Base-by-base conservation (phyloP, 2,113 vertebrate species). In the Felis catus region DNA sequence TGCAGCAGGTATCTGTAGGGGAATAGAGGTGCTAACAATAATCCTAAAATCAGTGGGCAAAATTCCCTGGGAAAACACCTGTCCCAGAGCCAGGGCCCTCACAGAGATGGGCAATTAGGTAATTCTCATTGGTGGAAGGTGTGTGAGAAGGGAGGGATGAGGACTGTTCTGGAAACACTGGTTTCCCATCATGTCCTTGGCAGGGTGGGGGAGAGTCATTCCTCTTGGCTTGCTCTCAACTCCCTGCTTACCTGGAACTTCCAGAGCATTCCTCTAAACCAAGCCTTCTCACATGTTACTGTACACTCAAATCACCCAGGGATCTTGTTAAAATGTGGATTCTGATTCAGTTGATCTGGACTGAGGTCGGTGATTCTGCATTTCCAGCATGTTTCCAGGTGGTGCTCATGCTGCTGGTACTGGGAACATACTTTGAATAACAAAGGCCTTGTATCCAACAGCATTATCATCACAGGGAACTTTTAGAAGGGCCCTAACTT, bases 71-170 rank as follows among this genome's bases (percentile, higher is more conserved):
- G 41, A 83, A 93, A 91, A 33, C 2, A 61, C 82, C 41, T 55
- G 7, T 73, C 12, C 53, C 39, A 3, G 29, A 16, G 1, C 25
- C 83, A 39, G 27, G 31, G 39, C 19, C 29, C 80, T 58, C 41
- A 5, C 12, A 23, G 27, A 80, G 15, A 58, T 65, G 45, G 6
- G 10, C 48, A 66, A 66, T 70, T 63, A 80, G 68, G 12, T 89
- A 63, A 70, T 96, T 89, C 96, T 87, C 7, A 74, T 33, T 84
- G 76, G 29, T 63, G 74, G 55, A 3, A 11, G 27, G 15, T 82
- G n/a, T 84, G 13, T 58, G 39, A 51, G 70, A 61, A 39, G 33
- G 3, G 94, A 79, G 23, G 66, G 31, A 29, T 29, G 53, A 36
- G 89, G 66, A 31, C 89, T 51, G 1, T 68, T 80, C 53, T 87